phyloP scores from a whole-genome alignment of 2,797 vertebrate species.

The Ammospiza maritima region DNA sequence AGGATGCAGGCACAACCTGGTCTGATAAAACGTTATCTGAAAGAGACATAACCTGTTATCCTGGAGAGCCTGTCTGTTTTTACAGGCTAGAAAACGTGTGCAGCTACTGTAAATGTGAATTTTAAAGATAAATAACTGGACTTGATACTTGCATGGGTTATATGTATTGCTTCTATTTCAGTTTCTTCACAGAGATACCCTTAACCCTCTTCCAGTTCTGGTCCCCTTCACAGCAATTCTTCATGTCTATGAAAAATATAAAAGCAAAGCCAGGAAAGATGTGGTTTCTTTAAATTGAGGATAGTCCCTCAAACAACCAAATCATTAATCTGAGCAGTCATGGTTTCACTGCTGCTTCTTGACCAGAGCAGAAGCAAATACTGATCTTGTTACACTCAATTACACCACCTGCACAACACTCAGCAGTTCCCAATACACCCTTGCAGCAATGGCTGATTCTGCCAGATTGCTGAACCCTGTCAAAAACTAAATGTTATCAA shows the following conservation, averaged over 20 bases:
- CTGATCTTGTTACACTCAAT: background rate
- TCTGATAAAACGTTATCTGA: slow-evolving; percentile 1
- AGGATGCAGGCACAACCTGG: background rate
- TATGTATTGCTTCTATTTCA: background rate
- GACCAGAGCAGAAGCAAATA: background rate
- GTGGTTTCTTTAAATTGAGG: background rate
- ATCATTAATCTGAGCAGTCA: background rate
- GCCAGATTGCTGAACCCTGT: background rate
- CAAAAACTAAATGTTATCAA: background rate
- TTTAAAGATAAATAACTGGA: slow-evolving; percentile 2
- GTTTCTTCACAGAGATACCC: background rate
- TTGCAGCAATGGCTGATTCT: background rate
- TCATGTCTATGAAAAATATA: background rate
- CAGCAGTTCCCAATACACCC: background rate
- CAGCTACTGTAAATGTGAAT: slow-evolving; percentile 12
- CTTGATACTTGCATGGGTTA: background rate
- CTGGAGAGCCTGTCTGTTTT: background rate
- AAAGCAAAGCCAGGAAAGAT: background rate
- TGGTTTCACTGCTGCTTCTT: background rate
- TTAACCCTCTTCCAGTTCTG: background rate
- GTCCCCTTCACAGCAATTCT: background rate
- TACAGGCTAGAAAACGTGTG: background rate
- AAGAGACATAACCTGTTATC: background rate
- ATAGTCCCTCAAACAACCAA: background rate
- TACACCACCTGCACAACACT: background rate